These are phyloP conservation scores for Odocoileus virginianus DNA, from an alignment of 2,113 vertebrate species.

Conservation along the genomic window DNA sequence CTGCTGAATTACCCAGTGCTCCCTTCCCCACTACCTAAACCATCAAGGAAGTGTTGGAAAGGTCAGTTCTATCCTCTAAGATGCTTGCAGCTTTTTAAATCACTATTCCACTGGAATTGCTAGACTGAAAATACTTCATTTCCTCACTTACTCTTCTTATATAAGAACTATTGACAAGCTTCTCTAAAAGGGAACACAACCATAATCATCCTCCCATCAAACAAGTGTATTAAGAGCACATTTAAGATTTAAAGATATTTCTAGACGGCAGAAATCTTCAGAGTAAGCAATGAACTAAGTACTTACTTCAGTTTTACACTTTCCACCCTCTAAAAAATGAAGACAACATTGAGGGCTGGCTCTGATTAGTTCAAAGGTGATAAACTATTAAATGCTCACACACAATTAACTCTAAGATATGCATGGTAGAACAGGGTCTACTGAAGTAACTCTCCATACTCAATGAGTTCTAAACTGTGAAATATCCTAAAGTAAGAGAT, in stretches of 20 bases:
- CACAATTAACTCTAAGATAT: not conserved
- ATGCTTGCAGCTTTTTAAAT: not conserved
- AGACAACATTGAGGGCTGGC: not conserved
- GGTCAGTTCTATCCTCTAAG: not conserved
- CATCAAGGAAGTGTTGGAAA: slow-evolving; percentile 15
- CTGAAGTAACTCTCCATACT: not conserved
- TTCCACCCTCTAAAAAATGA: slow-evolving; percentile 23
- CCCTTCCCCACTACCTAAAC: slow-evolving; percentile 5
- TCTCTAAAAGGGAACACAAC: slow-evolving; percentile 1
- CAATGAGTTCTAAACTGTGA: not conserved
- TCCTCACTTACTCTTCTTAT: not conserved
- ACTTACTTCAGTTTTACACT: slow-evolving; percentile 25
- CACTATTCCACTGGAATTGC: not conserved
- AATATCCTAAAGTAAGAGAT: not conserved
- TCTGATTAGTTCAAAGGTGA: slow-evolving; percentile 19
- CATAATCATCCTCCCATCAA: slow-evolving; percentile 17
- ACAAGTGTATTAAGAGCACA: not conserved
- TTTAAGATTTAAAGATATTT: slow-evolving; percentile 46
- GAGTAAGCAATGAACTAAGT: slow-evolving; percentile 1
- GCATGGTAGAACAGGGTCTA: not conserved
- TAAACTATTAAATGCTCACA: not conserved
- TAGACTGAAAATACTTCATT: not conserved
- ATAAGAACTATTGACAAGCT: slow-evolving; percentile 22
- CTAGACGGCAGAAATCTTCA: slow-evolving; percentile 14
- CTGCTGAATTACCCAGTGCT: not conserved